Evolutionary conservation across 2,113 vertebrate species (phyloP).

Genomic region (Nicator chloris): DNA sequence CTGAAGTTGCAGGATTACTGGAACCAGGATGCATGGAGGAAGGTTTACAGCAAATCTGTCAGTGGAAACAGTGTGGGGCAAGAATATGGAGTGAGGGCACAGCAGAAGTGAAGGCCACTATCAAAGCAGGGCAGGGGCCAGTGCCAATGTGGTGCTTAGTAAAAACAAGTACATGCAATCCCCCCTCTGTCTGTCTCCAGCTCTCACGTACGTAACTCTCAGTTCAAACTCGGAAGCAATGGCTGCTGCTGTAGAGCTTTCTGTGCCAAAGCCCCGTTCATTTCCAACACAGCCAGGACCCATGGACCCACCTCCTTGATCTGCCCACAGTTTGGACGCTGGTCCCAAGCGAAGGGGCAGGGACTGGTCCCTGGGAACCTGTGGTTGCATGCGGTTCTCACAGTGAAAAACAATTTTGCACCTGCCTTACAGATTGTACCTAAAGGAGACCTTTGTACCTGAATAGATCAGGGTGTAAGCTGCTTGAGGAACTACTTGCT

Average conservation of each 20-base stretch:
- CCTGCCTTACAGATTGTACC: neutral
- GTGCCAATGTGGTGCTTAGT: accelerated
- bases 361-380: neutral
- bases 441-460: neutral
- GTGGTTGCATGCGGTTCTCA: neutral
- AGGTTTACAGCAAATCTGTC: neutral
- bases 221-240: neutral
- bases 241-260: neutral
- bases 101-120: neutral
- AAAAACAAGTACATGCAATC: neutral
- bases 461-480: neutral
- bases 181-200: neutral
- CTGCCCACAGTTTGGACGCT: accelerated
- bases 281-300: neutral
- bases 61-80: neutral
- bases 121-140: neutral
- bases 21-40: neutral
- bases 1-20: neutral
- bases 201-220: accelerated
- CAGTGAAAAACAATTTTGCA: neutral
- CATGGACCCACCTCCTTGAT: neutral
- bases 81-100: neutral
- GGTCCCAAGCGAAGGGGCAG: neutral
- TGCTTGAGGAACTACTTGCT: neutral
- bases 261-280: neutral